phyloP scores from a whole-genome alignment of 2,888 invertebrate species.

The Eupithecia centaureata region DNA sequence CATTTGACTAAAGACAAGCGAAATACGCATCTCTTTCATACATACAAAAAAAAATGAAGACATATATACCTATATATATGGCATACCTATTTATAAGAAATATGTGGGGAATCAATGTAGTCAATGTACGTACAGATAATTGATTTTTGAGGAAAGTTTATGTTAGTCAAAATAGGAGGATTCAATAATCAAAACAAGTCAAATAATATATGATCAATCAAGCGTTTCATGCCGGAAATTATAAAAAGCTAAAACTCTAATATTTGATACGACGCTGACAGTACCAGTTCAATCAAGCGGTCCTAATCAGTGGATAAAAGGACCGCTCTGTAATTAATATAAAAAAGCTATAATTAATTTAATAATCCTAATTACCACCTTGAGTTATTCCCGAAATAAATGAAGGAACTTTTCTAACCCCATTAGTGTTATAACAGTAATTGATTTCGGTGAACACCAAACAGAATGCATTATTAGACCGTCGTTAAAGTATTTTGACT shows the following conservation, averaged over 20 bases:
- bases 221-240: background rate
- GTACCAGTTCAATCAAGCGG: conserved; percentile 11
- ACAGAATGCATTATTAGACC: conserved; percentile 55
- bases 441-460: conserved; percentile 66
- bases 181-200: background rate
- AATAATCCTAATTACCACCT: conserved; percentile 64
- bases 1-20: too few species aligned
- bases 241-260: conserved; percentile 5
- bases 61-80: too few species aligned
- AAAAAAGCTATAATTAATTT: conserved; percentile 63
- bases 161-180: too few species aligned
- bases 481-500: conserved; percentile 57
- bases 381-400: conserved; percentile 64
- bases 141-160: too few species aligned
- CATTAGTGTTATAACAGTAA: conserved; percentile 63
- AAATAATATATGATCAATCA: background rate
- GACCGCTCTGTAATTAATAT: conserved; percentile 47
- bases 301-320: conserved; percentile 23
- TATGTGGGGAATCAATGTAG: too few species aligned
- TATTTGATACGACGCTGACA: background rate
- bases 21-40: too few species aligned
- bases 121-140: background rate
- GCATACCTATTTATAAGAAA: too few species aligned
- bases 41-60: too few species aligned
- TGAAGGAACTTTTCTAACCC: conserved; percentile 59